Evolutionary conservation across 2,797 vertebrate genomes (phyloP), one percentile per base, ranked within the genome.

Genomic region (Anguilla anguilla): DNA sequence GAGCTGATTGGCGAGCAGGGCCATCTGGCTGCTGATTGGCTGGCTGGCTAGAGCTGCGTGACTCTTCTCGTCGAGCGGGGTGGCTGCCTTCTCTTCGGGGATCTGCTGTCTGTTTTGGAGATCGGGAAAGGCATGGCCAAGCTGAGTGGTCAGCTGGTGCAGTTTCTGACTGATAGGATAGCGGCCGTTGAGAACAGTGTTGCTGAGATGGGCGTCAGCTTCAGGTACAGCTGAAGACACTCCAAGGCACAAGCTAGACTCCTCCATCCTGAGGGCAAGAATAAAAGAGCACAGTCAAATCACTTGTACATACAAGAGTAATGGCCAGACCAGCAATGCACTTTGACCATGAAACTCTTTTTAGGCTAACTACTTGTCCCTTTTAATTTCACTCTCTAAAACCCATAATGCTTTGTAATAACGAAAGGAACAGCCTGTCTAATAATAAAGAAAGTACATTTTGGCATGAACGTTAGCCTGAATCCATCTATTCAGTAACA

Each of bases 231-330:
- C 97, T 89, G 98, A 98, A 92, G 98, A 97, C 95, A 98, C 98
- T 94, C 98, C 99, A 97, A 99, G 98, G 98, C 99, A 99, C 97
- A 99, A 97, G 96, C 99, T 99, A 92, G 98, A 98, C 96, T 99
- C 99, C 94, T 99, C 99, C 99, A 99, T 99, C 96, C 96, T 97
- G 91, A 28, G 28, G 85, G 57, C 17, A 91, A 64, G 85, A 51
- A 90, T 57, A 2, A 39, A 1, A 39, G 0, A 59, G 39, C 72
- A 84, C 81, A 84, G 86, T 87, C 86, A 69, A 64, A 84, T 87
- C 83, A 87, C 67, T 53, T 69, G 83, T 57, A 28, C 84, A 57
- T 51, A 57, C 64, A 84, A 25, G 64, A 87, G 72, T 49, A 84
- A 84, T 84, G 69, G 53, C 69, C 13, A 39, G 28, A 74, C 69